These are phyloP conservation scores for Echinometra lucunter DNA, from an alignment of 53 echinoderm and acorn worm species.

Conservation along the genomic window DNA sequence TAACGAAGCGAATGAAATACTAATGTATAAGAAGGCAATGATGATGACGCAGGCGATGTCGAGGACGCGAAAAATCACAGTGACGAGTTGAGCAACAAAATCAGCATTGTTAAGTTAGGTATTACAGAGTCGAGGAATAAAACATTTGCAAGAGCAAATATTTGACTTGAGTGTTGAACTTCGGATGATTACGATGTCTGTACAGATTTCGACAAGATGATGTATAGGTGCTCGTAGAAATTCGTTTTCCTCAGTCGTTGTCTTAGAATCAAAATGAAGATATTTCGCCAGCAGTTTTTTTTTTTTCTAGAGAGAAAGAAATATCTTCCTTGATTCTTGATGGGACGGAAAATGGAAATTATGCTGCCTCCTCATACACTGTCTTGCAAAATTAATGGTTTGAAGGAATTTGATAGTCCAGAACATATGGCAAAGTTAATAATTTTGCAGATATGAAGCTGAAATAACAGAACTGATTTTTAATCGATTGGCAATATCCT, in stretches of 20 bases:
- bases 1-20: not conserved
- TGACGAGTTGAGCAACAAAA: not conserved
- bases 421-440: not conserved
- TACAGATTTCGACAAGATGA: not conserved
- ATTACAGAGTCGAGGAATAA: not conserved
- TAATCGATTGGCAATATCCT: slow-evolving; percentile 2
- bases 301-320: no score
- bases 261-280: not conserved
- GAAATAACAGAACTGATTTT: not conserved
- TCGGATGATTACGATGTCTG: not conserved
- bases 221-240: not conserved
- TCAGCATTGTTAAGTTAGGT: not conserved
- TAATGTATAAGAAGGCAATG: not conserved
- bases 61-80: not conserved
- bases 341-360: not conserved
- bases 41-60: not conserved
- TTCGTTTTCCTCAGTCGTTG: not conserved
- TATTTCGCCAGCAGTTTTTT: not conserved
- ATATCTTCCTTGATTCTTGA: not conserved
- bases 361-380: not conserved
- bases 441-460: not conserved
- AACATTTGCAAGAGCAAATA: not conserved
- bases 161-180: not conserved
- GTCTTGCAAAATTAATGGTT: not conserved
- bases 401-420: not conserved